Percentiles rank a stretch among this genome's conserved stretches.
These are phyloP conservation scores for Gymnothorax javanicus DNA, from an alignment of 2,797 vertebrate genomes.

Conservation along the genomic window DNA sequence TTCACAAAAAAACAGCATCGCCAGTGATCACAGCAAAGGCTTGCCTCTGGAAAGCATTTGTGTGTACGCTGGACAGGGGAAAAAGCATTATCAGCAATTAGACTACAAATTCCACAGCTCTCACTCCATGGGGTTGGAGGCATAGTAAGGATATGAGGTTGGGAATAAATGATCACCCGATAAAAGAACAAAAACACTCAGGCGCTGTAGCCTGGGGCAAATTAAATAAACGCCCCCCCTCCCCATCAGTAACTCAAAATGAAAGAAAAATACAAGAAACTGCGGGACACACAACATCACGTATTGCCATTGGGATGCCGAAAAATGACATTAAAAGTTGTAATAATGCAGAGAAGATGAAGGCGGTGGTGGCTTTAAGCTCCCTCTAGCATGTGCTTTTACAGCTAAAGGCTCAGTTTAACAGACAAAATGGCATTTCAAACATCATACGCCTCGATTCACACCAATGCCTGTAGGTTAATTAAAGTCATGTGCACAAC, in stretches of 20 bases:
- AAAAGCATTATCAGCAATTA: background rate
- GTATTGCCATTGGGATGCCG: constrained; percentile 1
- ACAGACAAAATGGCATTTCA: constrained; percentile 3
- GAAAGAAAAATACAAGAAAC: background rate
- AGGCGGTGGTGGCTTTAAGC: background rate
- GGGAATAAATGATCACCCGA: background rate
- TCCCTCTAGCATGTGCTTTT: background rate
- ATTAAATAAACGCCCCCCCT: background rate
- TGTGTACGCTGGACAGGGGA: background rate
- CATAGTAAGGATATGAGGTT: background rate
- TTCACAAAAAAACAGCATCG: background rate
- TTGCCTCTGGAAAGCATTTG: background rate
- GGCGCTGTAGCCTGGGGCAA: background rate
- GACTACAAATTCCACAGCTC: background rate
- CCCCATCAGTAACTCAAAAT: background rate
- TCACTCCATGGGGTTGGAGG: background rate
- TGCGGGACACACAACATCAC: background rate
- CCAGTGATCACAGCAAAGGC: background rate
- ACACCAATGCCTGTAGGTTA: background rate
- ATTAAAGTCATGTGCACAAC: background rate
- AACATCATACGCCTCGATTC: background rate
- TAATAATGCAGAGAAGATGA: background rate
- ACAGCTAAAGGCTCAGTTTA: background rate
- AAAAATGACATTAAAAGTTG: background rate
- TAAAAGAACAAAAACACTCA: background rate